These are phyloP conservation scores for Peribatodes rhomboidaria DNA, from an alignment of 2,888 invertebrate genomes.

Conservation along the genomic window DNA sequence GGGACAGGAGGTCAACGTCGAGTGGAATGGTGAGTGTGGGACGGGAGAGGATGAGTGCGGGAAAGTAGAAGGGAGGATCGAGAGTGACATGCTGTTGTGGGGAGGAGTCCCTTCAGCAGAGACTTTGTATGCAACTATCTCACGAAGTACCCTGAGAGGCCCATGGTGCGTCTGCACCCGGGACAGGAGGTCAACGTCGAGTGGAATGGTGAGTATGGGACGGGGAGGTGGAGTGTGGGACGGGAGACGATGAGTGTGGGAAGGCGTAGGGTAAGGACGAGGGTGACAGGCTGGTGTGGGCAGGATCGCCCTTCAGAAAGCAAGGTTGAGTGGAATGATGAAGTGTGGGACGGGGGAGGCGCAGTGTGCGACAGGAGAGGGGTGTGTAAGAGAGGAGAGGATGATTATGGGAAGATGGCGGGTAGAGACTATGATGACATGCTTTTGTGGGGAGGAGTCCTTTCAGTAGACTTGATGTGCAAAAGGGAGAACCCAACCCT, in stretches of 20 bases:
- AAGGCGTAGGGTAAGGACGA: too few species aligned
- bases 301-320: too few species aligned
- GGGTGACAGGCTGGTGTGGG: too few species aligned
- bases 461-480: conserved; percentile 93
- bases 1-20: conserved; percentile 93
- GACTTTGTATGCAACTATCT: conserved; percentile 95
- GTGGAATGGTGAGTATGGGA: conserved; percentile 89
- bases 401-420: too few species aligned
- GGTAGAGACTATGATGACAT: too few species aligned
- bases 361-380: not conserved
- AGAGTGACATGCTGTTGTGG: too few species aligned
- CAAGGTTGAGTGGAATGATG: conserved; percentile 95
- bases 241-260: too few species aligned
- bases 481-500: too few species aligned
- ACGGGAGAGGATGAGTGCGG: not conserved
- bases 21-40: conserved; percentile 90
- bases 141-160: conserved; percentile 92
- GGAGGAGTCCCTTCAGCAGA: too few species aligned
- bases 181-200: conserved; percentile 95
- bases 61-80: too few species aligned
- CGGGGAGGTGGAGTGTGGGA: not conserved
- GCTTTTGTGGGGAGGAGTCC: too few species aligned
- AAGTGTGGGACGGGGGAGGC: conserved; percentile 44
- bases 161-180: conserved; percentile 94
- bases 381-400: too few species aligned